Evolutionary conservation across 1,140 invertebrate species (phyloP).

Genomic region (Metaphire vulgaris): DNA sequence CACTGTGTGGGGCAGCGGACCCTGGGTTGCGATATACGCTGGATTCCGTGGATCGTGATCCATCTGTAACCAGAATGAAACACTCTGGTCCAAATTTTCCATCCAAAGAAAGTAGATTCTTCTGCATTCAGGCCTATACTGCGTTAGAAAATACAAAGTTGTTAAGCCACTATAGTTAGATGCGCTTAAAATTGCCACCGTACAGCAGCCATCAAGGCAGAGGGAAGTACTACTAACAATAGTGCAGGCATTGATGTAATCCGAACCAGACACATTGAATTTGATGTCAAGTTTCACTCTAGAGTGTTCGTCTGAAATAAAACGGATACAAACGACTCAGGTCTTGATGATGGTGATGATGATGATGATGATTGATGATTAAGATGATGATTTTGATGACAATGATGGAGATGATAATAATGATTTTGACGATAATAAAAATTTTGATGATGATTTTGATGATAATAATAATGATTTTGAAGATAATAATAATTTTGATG

Average conservation of each 20-base stretch:
- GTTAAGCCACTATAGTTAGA: too few species aligned
- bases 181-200: too few species aligned
- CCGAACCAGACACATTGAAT: conserved; percentile 69
- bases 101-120: too few species aligned
- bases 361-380: not conserved
- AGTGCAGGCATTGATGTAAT: conserved; percentile 70
- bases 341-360: conserved; percentile 22
- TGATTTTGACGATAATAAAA: not conserved
- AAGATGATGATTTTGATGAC: not conserved
- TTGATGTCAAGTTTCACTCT: conserved; percentile 66
- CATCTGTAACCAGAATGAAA: conserved; percentile 62
- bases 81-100: too few species aligned
- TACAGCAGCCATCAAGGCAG: not conserved
- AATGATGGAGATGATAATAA: not conserved
- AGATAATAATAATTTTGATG: too few species aligned
- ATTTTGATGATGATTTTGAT: too few species aligned
- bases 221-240: not conserved
- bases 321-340: too few species aligned
- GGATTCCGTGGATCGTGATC: conserved; percentile 96
- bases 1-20: conserved; percentile 82
- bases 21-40: conserved; percentile 92
- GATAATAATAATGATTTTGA: too few species aligned
- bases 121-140: too few species aligned
- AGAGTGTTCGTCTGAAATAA: conserved; percentile 68
- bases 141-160: too few species aligned